Evolutionary conservation across 2,888 invertebrate genomes (phyloP), one percentile per base, ranked within the genome.

Genomic region (Peribatodes rhomboidaria): DNA sequence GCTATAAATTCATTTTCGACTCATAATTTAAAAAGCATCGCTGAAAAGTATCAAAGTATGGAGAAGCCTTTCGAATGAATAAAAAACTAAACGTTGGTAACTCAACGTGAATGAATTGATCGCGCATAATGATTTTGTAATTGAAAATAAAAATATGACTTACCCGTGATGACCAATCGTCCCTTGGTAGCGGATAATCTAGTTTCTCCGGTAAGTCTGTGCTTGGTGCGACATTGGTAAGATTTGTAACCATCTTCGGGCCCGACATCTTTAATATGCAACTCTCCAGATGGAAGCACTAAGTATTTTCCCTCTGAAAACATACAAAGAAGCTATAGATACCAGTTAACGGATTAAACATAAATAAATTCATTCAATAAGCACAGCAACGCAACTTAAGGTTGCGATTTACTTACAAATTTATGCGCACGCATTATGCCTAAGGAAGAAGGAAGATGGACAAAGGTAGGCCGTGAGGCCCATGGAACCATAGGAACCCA

Each of bases 211-310:
- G 98, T 98, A 60, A 98, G 94, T 81, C 98, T 95, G 86, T 98
- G 98, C 88, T 98, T 98, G 65, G 98, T 98, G 78, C 98, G 96
- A 88, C 98, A 98, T 90, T 98, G 98, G 87, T 98, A 98, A 67
- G 97, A 97, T 91, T 98, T 98, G 91, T 97, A 97, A 70, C 98
- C 98, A 89, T 99, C 98, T 88, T 98, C 98, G 70, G 98, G 98
- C 88, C 97, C 97, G 68, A 98, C 98, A 94, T 98, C 98, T 83
- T 98, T 96, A 81, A 99, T 98, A 90, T 99, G 98, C 72, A 99
- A 95, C 91, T 99, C 98, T 73, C 99, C 99, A 81, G 98, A 98
- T 74, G 98, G 97, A 68, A 99, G 94, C 47, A 99, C 98, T 88
- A 98, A 95, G 86, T 98, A 98, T 95, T 99, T 98, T 78, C 98